Base-by-base conservation (phyloP, 2,888 invertebrate genomes). In the Macrostomum cliftonense region DNA sequence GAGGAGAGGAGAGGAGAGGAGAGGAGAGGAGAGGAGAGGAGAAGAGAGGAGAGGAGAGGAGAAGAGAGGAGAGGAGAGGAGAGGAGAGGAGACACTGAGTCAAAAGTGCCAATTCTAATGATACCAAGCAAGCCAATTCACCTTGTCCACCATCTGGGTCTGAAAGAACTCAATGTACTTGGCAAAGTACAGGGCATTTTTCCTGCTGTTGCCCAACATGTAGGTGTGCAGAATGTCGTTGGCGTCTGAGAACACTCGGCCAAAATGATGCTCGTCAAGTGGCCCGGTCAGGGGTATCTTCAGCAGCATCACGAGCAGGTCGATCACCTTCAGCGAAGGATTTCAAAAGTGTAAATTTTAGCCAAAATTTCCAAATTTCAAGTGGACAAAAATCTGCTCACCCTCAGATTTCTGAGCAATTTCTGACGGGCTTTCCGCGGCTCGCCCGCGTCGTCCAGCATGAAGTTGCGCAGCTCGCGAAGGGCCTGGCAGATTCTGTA, bases 151-250 rank as follows among this genome's bases (percentile, higher is more conserved):
- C 51, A 70, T 68, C 53, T 70, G 69, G 4, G 64, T 65, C 54
- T 69, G 65, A 57, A 70, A 70, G 60, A 70, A 68, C 52, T 69
- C 68, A 39, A 70, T 67, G 56, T 70, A 68, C 52, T 70, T 67
- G 50, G 68, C 70, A 52, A 70, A 66, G 59, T 70, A 70, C 42
- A 70, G 62, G 12, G 68, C 65, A 56, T 70, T 70, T 50, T 70
- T 70, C 17, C 70, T 55, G 46, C 68, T 69, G 53, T 65, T 63
- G 17, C 70, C 70, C 12, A 64, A 62, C 66, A 70, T 65, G 59
- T 70, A 70, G 1, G 66, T 65, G 54, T 68, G 65, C 11, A 70
- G 61, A 19, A 65, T 62, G 47, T 67, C 65, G 49, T 68, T 67
- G 17, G 66, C 65, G 42, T 63, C 67, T 54, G 67, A 67, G 55